A percentile compares a stretch with the other conserved stretches of the same genome.
These are phyloP conservation scores for Athene cunicularia DNA, from an alignment of 2,113 vertebrate species.

Conservation along the genomic window DNA sequence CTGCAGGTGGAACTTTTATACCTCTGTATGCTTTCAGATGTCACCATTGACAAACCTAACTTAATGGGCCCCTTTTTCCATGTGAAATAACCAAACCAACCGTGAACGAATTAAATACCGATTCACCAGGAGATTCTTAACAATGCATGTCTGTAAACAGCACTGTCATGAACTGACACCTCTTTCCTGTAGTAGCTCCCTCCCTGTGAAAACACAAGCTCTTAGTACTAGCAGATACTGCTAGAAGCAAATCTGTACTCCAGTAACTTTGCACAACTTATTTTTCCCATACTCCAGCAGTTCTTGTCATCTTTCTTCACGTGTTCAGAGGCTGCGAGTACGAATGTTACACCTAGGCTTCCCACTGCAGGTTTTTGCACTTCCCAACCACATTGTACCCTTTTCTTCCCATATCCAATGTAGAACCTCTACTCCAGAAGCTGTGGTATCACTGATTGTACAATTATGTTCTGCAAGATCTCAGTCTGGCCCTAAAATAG, in stretches of 20 bases:
- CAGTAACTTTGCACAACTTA: not conserved
- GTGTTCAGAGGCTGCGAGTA: not conserved
- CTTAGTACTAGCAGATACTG: accelerated
- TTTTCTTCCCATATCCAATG: accelerated
- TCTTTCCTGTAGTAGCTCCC: not conserved
- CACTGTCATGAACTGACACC: not conserved
- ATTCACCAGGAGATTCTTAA: not conserved
- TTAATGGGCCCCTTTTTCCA: not conserved
- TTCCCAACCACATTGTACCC: accelerated
- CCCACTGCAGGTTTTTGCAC: not conserved
- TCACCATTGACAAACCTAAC: not conserved
- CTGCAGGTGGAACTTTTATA: not conserved
- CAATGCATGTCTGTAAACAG: not conserved
- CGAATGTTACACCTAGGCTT: accelerated
- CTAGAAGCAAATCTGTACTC: not conserved
- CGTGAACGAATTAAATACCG: not conserved
- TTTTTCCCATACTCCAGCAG: not conserved
- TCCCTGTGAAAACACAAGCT: not conserved
- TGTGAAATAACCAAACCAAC: not conserved
- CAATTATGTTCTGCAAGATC: not conserved
- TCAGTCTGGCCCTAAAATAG: not conserved
- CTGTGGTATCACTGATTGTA: too few species aligned
- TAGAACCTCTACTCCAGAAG: not conserved
- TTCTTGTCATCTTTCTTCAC: not conserved
- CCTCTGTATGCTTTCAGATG: not conserved